Evolutionary conservation across 2,888 invertebrate species (phyloP).

Genomic region (Drosophila seclusa): DNA sequence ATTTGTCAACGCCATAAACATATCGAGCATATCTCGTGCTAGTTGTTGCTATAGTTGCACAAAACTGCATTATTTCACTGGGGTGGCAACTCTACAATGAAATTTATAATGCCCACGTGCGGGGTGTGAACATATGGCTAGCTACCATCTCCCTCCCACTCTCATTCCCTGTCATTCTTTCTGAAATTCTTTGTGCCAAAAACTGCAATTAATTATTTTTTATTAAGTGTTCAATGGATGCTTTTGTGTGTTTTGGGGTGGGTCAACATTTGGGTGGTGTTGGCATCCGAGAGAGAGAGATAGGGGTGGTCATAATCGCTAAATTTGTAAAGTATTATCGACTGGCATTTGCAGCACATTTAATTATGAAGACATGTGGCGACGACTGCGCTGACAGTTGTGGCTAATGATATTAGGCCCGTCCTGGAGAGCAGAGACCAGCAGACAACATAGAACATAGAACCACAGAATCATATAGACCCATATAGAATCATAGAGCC

Average conservation of each 20-base stretch:
- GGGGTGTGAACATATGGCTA: constrained; percentile 64
- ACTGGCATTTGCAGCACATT: constrained; percentile 54
- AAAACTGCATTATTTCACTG: background rate
- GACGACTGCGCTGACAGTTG: constrained; percentile 66
- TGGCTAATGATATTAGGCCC: constrained; percentile 71
- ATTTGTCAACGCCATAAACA: constrained; percentile 77
- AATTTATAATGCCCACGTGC: constrained; percentile 5
- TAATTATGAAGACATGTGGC: constrained; percentile 79
- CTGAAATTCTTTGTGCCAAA: constrained; percentile 61
- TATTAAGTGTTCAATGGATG: constrained; percentile 61
- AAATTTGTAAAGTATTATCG: constrained; percentile 75
- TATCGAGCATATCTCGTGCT: constrained; percentile 25
- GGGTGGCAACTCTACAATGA: constrained; percentile 42
- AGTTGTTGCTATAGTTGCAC: constrained; percentile 10
- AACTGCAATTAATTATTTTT: constrained; percentile 77
- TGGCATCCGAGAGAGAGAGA: background rate
- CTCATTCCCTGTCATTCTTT: background rate
- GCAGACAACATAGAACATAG: background rate
- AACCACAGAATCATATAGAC: background rate
- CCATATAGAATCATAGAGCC: constrained; percentile 1
- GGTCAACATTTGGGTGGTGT: constrained; percentile 19
- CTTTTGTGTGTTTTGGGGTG: constrained; percentile 4
- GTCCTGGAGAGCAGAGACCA: constrained; percentile 20
- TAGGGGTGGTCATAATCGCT: constrained; percentile 61
- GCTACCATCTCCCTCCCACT: constrained; percentile 12